phyloP scores from a whole-genome alignment of 2,888 invertebrate genomes.

The Rhamphomyia laevipes region DNA sequence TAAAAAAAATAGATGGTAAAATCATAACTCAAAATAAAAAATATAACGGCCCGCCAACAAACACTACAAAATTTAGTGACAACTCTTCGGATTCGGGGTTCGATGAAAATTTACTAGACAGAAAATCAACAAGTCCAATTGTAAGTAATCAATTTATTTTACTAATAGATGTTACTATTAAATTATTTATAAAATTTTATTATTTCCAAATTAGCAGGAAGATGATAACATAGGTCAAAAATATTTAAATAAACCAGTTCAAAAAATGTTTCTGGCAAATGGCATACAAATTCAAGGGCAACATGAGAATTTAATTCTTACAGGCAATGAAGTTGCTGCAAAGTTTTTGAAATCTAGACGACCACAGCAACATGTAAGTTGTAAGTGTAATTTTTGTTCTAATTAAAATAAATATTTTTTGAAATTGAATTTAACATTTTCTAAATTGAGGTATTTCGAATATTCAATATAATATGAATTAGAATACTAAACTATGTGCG shows the following conservation, averaged over 20 bases:
- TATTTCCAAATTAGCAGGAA: background rate
- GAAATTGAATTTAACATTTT: too few species aligned
- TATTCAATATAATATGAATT: too few species aligned
- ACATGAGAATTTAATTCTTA: conserved; percentile 26
- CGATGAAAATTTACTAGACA: conserved; percentile 43
- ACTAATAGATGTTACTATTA: background rate
- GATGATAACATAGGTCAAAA: conserved; percentile 28
- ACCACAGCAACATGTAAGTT: too few species aligned
- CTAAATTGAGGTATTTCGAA: too few species aligned
- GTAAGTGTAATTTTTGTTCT: too few species aligned
- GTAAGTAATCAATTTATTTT: conserved; percentile 19
- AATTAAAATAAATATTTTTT: too few species aligned
- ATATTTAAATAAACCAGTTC: conserved; percentile 20
- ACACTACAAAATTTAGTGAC: conserved; percentile 42
- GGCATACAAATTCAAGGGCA: conserved; percentile 28
- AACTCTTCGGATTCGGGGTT: conserved; percentile 64
- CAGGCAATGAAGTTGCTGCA: conserved; percentile 29
- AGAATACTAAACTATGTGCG: too few species aligned
- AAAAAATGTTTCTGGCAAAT: conserved; percentile 28
- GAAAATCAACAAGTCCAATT: conserved; percentile 32
- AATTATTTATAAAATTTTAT: conserved; percentile 16
- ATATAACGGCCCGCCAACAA: conserved; percentile 18
- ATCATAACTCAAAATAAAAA: background rate
- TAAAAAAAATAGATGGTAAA: conserved; percentile 1
- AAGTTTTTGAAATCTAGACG: too few species aligned